These are phyloP conservation scores for Poecilobothrus nobilitatus DNA, from an alignment of 2,888 invertebrate genomes.

Conservation along the genomic window DNA sequence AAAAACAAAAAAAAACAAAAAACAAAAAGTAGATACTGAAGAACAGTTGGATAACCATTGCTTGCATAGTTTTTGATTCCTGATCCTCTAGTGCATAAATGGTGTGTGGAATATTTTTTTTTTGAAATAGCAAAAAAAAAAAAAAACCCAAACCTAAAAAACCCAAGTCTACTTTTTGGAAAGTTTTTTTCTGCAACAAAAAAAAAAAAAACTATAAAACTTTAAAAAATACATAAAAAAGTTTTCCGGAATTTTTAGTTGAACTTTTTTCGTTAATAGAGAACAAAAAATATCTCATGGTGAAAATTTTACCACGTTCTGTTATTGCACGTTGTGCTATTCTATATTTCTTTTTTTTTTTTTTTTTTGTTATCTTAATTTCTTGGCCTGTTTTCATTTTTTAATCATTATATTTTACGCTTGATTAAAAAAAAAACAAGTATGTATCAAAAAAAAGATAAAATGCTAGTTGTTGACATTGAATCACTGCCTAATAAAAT, in stretches of 20 bases:
- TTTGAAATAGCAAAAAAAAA: neutral
- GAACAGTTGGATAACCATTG: neutral
- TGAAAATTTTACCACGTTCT: conserved; percentile 3
- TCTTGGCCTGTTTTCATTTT: neutral
- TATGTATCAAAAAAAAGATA: neutral
- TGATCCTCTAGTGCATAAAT: neutral
- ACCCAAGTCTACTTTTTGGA: neutral
- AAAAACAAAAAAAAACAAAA: neutral
- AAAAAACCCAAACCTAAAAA: too few species aligned
- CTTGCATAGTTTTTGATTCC: neutral
- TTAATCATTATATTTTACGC: neutral
- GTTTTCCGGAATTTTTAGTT: too few species aligned
- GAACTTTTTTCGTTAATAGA: neutral
- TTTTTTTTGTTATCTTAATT: neutral
- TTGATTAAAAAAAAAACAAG: neutral
- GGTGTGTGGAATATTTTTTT: neutral
- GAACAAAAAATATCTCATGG: neutral
- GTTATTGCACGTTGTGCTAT: neutral
- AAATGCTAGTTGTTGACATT: neutral
- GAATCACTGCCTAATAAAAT: neutral
- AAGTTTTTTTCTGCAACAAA: neutral
- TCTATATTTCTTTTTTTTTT: neutral
- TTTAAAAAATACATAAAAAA: too few species aligned
- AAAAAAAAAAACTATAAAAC: too few species aligned
- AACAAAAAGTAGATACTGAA: neutral